Conservation (phyloP, 2,113 vertebrate genomes). For the Oryzias celebensis region DNA sequence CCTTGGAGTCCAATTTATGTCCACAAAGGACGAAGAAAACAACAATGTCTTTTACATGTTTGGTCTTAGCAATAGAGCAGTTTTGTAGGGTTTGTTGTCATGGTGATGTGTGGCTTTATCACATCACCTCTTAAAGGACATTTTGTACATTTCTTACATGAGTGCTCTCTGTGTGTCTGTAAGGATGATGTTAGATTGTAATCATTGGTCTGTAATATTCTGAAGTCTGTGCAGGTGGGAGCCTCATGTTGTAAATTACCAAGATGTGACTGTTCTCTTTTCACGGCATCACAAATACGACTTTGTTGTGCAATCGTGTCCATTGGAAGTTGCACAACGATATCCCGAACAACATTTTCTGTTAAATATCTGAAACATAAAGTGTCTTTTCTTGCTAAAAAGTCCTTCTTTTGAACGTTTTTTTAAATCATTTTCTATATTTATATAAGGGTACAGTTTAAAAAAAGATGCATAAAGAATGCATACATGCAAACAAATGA, state of each 20-base stretch:
- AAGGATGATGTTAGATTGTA: conserved; percentile 52
- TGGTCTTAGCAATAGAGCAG: conserved; percentile 31
- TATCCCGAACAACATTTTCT: conserved; percentile 37
- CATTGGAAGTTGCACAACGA: conserved; percentile 35
- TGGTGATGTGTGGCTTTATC: conserved; percentile 52
- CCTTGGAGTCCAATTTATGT: conserved; percentile 9
- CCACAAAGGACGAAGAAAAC: conserved; percentile 16
- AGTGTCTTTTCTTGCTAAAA: conserved; percentile 21
- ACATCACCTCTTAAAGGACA: conserved; percentile 32
- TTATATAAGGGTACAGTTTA: not conserved
- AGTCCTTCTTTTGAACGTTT: conserved; percentile 17
- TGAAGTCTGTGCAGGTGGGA: conserved; percentile 43
- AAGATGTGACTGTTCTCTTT: conserved; percentile 21
- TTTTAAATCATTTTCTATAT: not conserved
- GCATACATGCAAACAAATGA: conserved; percentile 16
- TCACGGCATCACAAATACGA: conserved; percentile 30
- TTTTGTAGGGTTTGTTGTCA: conserved; percentile 50
- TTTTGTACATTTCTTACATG: conserved; percentile 54
- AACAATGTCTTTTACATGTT: conserved; percentile 22
- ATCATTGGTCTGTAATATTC: conserved; percentile 60
- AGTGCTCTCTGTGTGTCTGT: conserved; percentile 41
- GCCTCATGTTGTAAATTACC: conserved; percentile 38
- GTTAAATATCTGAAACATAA: conserved; percentile 18
- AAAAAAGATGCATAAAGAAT: conserved; percentile 13
- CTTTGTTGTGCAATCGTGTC: conserved; percentile 47